Evolutionary conservation across 2,888 invertebrate species (phyloP).

Genomic region (Drosophila lutescens): DNA sequence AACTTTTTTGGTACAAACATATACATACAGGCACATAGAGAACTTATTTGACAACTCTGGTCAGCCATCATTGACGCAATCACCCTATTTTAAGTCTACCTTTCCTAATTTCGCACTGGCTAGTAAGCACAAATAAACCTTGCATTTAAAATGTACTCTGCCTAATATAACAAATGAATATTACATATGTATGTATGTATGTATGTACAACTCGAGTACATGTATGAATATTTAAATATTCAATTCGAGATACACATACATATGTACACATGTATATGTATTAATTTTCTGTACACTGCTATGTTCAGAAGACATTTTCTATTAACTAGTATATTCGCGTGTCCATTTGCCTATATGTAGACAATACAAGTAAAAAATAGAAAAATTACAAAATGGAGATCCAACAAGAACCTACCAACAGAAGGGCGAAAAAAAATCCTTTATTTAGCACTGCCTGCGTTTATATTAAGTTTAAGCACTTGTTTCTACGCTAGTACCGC

Average conservation of each 20-base stretch:
- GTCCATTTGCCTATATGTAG: conserved; percentile 9
- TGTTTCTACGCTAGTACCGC: background rate
- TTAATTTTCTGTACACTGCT: conserved; percentile 1
- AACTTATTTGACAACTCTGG: conserved; percentile 70
- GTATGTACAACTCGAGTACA: conserved; percentile 5
- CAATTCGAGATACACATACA: conserved; percentile 10
- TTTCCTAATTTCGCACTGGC: conserved; percentile 39
- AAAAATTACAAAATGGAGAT: conserved; percentile 26
- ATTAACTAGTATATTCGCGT: conserved; percentile 1
- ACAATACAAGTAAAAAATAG: conserved; percentile 6
- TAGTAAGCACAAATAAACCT: conserved; percentile 9
- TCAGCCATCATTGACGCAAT: conserved; percentile 73
- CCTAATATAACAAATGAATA: conserved; percentile 4
- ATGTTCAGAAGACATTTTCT: background rate
- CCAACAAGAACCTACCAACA: conserved; percentile 1
- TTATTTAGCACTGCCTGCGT: background rate
- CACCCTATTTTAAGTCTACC: conserved; percentile 67
- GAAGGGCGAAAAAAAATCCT: background rate
- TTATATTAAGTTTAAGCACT: conserved; percentile 2
- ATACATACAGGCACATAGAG: conserved; percentile 2
- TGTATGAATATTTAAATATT: background rate
- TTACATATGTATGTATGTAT: conserved; percentile 7
- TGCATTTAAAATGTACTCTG: background rate
- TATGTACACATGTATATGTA: conserved; percentile 20
- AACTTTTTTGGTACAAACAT: background rate